phyloP scores from a whole-genome alignment of 2,888 invertebrate species.

The Calephelis perditalis region DNA sequence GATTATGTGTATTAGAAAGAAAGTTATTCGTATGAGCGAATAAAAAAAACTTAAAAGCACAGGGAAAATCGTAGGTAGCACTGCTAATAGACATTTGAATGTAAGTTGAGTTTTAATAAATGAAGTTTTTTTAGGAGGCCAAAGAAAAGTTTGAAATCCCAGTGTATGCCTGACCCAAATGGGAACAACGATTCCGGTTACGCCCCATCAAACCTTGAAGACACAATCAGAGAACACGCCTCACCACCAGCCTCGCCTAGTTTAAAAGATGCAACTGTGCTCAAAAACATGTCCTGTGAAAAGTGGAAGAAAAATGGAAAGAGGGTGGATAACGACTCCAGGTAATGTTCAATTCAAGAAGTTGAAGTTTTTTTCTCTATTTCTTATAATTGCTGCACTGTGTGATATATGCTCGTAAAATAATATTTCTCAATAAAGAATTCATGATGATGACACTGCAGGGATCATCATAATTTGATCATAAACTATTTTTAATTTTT shows the following conservation, averaged over 20 bases:
- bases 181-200: conserved; percentile 93
- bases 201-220: conserved; percentile 81
- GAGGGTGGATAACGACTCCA: conserved; percentile 52
- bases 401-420: too few relatives aligned
- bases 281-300: conserved; percentile 57
- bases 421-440: too few relatives aligned
- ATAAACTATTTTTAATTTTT: too few relatives aligned
- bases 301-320: conserved; percentile 70
- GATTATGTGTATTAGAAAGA: too few relatives aligned
- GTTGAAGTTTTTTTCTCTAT: too few relatives aligned
- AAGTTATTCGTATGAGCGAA: too few relatives aligned
- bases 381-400: too few relatives aligned
- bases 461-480: too few relatives aligned
- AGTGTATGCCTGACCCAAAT: conserved; percentile 82
- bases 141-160: conserved; percentile 52
- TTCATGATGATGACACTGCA: too few relatives aligned
- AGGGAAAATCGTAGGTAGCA: too few relatives aligned
- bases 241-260: conserved; percentile 75
- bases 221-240: conserved; percentile 76
- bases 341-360: conserved; percentile 36
- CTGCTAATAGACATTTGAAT: too few relatives aligned
- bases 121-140: conserved; percentile 40
- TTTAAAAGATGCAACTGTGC: conserved; percentile 57
- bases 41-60: too few relatives aligned
- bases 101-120: neutral